A percentile compares a stretch with the other conserved stretches of the same genome.
phyloP scores from a whole-genome alignment of 2,797 vertebrate species.

The Vultur gryphus region DNA sequence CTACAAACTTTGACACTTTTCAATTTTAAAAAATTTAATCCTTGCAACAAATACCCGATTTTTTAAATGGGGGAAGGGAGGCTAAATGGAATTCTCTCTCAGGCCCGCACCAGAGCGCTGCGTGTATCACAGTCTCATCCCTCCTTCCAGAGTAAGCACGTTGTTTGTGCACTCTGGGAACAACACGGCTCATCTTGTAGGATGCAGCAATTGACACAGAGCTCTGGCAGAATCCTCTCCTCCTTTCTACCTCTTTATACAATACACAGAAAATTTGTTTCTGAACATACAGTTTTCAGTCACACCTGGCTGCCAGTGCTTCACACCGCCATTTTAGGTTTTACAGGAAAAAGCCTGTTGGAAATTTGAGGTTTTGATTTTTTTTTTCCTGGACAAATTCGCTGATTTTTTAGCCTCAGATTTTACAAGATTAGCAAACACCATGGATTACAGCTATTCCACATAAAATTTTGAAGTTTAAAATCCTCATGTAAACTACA shows the following conservation, averaged over 20 bases:
- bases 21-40: background rate
- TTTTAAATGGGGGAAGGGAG: background rate
- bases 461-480: background rate
- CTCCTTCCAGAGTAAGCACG: background rate
- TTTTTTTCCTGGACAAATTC: background rate
- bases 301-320: background rate
- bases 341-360: background rate
- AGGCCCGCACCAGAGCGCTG: background rate
- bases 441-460: background rate
- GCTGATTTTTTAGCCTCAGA: background rate
- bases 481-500: background rate
- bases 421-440: background rate
- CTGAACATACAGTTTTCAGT: background rate
- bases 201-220: fast-evolving
- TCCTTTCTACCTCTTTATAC: background rate
- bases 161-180: background rate
- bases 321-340: background rate
- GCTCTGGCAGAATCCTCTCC: fast-evolving
- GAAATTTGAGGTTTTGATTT: background rate
- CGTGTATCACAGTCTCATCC: fast-evolving
- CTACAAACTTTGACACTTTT: background rate
- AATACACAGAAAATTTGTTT: background rate
- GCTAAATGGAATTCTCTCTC: background rate
- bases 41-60: background rate
- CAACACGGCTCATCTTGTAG: background rate